Base-by-base conservation (phyloP, 2,888 invertebrate species). In the Eurois occulta region DNA sequence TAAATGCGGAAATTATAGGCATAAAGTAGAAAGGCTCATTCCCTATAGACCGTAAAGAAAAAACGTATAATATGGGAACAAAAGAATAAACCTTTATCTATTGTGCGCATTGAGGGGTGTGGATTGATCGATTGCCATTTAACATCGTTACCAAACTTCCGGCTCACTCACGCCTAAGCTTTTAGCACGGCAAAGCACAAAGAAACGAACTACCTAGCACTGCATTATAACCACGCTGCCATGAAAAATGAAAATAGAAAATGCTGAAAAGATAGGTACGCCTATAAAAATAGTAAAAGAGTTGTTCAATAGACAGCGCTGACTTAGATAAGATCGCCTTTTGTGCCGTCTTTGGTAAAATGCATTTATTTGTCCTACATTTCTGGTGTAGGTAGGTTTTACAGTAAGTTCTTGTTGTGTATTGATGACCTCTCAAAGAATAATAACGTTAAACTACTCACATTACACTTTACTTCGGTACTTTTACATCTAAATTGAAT, bases 51-150 rank as follows among this genome's bases (percentile, higher is more conserved):
- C 38, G n/a, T 38, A 80, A 60, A 60, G 24, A 73, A 48, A 7
- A 55, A 69, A 52, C 58, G 21, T 21, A 32, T 32, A 24, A 24
- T 24, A 24, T 67, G 38, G 28, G 46, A 71, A 58, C 60, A 80
- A 70, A 46, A 55, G 16, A 67, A 41, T 32, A 64, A 18, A 62
- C 10, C 46, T 28, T 32, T 35, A 35, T n/a, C 55, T 71, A 35
- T 73, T 73, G 62, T 81, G 48, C 62, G 67, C 32, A 71, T 69
- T 41, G 32, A 83, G 46, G 74, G 72, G 77, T 46, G 70, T 71
- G 32, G 28, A 55, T n/a, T 75, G 73, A 86, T 86, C 65, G 86
- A 84, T 78, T 52, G 73, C 75, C 68, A 73, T 82, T 86, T 65
- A 72, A 43, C 73, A 74, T 71, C 66, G 35, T 77, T 80, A 65